Evolutionary conservation across 92 coral and sea anemone genomes (phyloP).

Genomic region (Epizoanthus rinbou): DNA sequence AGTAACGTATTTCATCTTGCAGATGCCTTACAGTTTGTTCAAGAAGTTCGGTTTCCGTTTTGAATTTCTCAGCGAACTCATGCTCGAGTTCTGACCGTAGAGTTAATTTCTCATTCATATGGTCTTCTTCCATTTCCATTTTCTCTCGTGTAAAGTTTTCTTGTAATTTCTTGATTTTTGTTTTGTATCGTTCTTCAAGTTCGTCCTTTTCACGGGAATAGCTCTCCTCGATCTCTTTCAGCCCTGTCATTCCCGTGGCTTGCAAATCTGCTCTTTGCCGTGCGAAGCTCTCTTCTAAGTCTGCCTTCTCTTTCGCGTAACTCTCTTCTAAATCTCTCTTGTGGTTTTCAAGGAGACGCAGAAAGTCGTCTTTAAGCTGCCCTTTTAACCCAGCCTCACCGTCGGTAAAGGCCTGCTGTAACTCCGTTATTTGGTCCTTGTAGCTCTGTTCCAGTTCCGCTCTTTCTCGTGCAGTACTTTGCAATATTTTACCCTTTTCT

Average conservation of each 20-base stretch:
- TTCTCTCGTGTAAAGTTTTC: constrained; percentile 78
- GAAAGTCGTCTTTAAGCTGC: constrained; percentile 91
- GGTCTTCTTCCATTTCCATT: constrained; percentile 77
- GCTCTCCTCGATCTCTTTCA: constrained; percentile 80
- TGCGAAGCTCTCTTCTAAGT: constrained; percentile 77
- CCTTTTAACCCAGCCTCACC: constrained; percentile 97
- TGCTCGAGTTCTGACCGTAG: constrained; percentile 79
- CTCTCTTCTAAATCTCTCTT: constrained; percentile 86
- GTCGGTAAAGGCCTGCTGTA: constrained; percentile 88
- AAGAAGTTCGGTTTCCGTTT: constrained; percentile 76
- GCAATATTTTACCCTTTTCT: constrained; percentile 82
- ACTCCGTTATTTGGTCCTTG: constrained; percentile 78
- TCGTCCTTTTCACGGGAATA: constrained; percentile 73
- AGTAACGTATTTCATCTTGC: constrained; percentile 80
- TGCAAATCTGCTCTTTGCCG: constrained; percentile 81
- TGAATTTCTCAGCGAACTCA: constrained; percentile 70
- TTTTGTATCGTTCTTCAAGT: constrained; percentile 89
- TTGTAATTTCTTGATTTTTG: constrained; percentile 80
- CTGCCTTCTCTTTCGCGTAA: constrained; percentile 69
- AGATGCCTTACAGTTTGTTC: constrained; percentile 75
- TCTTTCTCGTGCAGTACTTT: constrained; percentile 81
- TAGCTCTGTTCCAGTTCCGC: constrained; percentile 80
- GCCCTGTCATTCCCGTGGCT: constrained; percentile 70
- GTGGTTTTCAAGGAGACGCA: constrained; percentile 79
- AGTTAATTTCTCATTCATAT: constrained; percentile 63